phyloP scores from a whole-genome alignment of 2,888 invertebrate species.

The Tipula vernalis region DNA sequence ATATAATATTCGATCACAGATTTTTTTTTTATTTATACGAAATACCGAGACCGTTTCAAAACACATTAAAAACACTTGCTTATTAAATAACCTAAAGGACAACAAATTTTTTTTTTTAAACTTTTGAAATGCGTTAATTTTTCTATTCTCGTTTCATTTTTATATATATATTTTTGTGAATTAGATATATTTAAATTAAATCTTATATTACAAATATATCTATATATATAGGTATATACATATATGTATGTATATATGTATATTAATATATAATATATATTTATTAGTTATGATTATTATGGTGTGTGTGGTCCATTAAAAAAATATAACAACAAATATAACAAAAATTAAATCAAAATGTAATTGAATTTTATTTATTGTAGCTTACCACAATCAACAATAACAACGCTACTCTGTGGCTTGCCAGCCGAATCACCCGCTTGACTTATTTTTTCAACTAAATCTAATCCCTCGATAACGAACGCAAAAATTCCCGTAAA shows the following conservation, averaged over 20 bases:
- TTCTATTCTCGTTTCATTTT: background rate
- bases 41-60: background rate
- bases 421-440: slow-evolving; percentile 67
- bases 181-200: background rate
- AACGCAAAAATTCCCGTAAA: slow-evolving; percentile 73
- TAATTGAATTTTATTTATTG: slow-evolving; percentile 29
- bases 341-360: background rate
- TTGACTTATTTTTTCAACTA: slow-evolving; percentile 65
- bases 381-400: slow-evolving; percentile 63
- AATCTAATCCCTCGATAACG: slow-evolving; percentile 65
- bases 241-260: too few relatives aligned
- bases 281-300: background rate
- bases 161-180: background rate
- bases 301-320: slow-evolving; percentile 7
- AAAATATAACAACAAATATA: slow-evolving; percentile 7
- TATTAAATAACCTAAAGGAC: background rate
- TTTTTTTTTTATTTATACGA: background rate
- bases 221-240: too few relatives aligned
- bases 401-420: slow-evolving; percentile 59
- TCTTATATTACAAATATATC: background rate
- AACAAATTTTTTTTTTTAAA: background rate
- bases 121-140: background rate
- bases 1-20: background rate
- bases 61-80: slow-evolving; percentile 1
- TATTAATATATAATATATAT: background rate